Base-by-base conservation (phyloP, 53 echinoderm and acorn worm species). In the Luidia sarsii region DNA sequence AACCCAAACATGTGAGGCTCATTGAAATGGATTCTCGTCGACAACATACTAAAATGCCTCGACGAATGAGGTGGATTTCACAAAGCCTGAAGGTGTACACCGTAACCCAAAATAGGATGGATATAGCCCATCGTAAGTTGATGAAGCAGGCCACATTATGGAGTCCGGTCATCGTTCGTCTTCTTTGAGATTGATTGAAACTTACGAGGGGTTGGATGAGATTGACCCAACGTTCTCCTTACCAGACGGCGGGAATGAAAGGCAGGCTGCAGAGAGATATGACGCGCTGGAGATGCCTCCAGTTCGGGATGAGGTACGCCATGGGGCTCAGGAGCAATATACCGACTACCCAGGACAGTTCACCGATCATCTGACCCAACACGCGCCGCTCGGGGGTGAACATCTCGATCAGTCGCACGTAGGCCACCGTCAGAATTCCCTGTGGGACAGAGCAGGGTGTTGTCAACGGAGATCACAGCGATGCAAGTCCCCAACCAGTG, bases 371-470 rank as follows among this genome's bases (percentile, higher is more conserved):
- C 16, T 67, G 81, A 1, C 80, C 84, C 61, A 71, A 7, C 0
- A 75, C 73, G 31, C 94, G 83, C 16, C 65, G 71, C 31, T 81
- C 33, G n/a, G 94, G 87, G 9, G 94, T 50, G 24, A 87, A 84
- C 87, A 92, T 81, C 82, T 92, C 92, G 55, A 87, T 57, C 20
- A 87, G 27, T 1, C 80, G 77, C 24, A 92, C 85, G 85, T 92
- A 87, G 51, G 67, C 48, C 25, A 85, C 85, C 34, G 75, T 79
- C 23, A 88, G 80, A 57, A 82, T 45, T 15, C 87, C 92, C 92
- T 92, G 70, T 10, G 19, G 41, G 41, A 7, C 11, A 7, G 41
- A 41, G 18, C n/a, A n/a, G n/a, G n/a, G n/a, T n/a, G n/a, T n/a
- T n/a, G n/a, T n/a, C n/a, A n/a, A n/a, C n/a, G n/a, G n/a, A n/a